Base-by-base conservation (phyloP, 2,888 invertebrate species). In the Torymus auratus region DNA sequence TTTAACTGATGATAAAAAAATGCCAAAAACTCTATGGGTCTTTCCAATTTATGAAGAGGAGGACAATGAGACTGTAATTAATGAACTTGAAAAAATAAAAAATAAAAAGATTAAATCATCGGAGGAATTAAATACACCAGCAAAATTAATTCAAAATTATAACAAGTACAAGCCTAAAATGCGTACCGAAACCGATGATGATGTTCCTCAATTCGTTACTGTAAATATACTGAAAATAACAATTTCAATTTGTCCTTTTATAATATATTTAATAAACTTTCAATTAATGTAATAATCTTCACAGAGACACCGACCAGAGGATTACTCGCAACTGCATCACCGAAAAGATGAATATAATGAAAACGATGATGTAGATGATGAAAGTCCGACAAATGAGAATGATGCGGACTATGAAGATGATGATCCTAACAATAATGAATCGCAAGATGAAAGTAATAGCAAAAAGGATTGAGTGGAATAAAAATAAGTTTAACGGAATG, bases 1-100 rank as follows among this genome's bases (percentile, higher is more conserved):
- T 65, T 14, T 78, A 2, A 70, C 77, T 2, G 53, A 15, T 13
- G 56, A 71, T 20, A 41, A 55, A 60, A 67, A 64, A 50, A 17
- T 82, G 41, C 82, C 82, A 14, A 78, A 78, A 4, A 61, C 60
- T 7, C 50, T 82, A 10, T 82, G 78, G 78, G 78, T 82, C 1
- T 78, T 82, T 73, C 82, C 82, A 1, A 55, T 80, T 15, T 82
- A 74, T 53, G 65, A 80, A 7, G 73, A 78, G 2, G 68, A 65
- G 12, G 77, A 73, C 2, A 72, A 82, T 50, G 64, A 73, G 7
- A 78, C 70, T 2, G 12, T 76, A 0, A 28, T 56, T 2, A 58
- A 20, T 17, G 55, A 53, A 61, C 15, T 77, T 53, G 62, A 73
- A 7, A 61, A 67, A 58, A 15, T 14, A 52, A 50, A 41, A n/a